Evolutionary conservation across 2,888 invertebrate genomes (phyloP), one percentile per base, ranked within the genome.

Genomic region (Oscheius sp.): DNA sequence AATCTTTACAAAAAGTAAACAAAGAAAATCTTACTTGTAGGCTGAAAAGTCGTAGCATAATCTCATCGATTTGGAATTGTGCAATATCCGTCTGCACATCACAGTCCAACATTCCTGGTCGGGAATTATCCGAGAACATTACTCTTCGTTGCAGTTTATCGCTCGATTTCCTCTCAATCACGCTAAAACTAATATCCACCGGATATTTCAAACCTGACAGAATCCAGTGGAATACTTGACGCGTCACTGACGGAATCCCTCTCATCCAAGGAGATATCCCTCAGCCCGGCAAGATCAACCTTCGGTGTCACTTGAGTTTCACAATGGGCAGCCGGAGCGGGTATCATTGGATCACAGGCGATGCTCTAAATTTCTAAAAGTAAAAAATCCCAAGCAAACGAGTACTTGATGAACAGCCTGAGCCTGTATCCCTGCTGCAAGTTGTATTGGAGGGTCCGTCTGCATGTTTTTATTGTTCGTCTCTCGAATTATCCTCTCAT

Each of bases 231-330:
- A 16, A 86, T 73, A 43, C 85, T 85, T 18, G 86, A 85, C 25
- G 86, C 86, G 63, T 86, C 86, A 12, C 84, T 85, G 29, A 86
- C 79, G 0, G 85, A 85, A 53, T 85, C 85, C n/a, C 78, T 41
- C 23, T 71, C 71, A 18, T 61, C 61, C 13, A 53, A n/a, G 1
- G 59, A 53, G 21, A 61, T 61, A n/a, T 71, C 71, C 9, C 61
- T 21, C 1, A 49, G 52, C 2, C 52, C 49, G 21, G 66, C 66
- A 12, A 66, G 29, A 16, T 66, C 66, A 7, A 52, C 66, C 12
- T 52, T 66, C 21, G 52, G 49, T 18, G 66, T 52, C 29, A 66
- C 66, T 49, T 66, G 66, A 6, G 66, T 66, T 35, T 66, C 66
- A 27, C 49, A 27, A 49, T 66, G 66, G 35, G 52, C 66, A 52